Conservation (phyloP, 2,888 invertebrate species). For the Microchrysa polita region DNA sequence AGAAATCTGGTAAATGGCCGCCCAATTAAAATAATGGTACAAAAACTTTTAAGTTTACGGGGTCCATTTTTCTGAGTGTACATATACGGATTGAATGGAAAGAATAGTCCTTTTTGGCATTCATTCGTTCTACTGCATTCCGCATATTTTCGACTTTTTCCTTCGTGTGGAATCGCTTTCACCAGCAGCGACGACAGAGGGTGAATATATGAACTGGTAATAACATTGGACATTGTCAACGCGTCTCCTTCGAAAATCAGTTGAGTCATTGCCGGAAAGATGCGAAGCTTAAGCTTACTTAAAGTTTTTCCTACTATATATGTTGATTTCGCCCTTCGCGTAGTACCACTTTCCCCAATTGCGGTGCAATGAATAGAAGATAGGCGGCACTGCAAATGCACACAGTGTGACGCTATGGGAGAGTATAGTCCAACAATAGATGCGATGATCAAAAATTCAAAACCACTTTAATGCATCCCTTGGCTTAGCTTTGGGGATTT, state of each 20-base stretch:
- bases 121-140: constrained; percentile 21
- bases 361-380: too few species aligned
- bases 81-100: constrained; percentile 33
- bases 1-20: too few species aligned
- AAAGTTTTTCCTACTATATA: constrained; percentile 26
- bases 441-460: constrained; percentile 49
- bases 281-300: constrained; percentile 13
- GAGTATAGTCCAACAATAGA: constrained; percentile 47
- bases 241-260: constrained; percentile 26
- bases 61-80: too few species aligned
- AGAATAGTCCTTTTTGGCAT: constrained; percentile 26
- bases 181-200: background rate
- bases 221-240: background rate
- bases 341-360: too few species aligned
- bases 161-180: background rate
- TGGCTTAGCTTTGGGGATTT: background rate
- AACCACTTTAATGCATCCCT: constrained; percentile 49
- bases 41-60: too few species aligned
- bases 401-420: too few species aligned
- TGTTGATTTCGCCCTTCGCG: background rate
- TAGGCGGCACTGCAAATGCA: constrained; percentile 1
- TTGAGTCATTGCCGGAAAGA: constrained; percentile 34
- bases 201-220: background rate
- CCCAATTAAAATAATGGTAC: too few species aligned
- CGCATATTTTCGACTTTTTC: background rate